Conservation (phyloP, 1,140 invertebrate species). For the Cheumatopsyche charites region DNA sequence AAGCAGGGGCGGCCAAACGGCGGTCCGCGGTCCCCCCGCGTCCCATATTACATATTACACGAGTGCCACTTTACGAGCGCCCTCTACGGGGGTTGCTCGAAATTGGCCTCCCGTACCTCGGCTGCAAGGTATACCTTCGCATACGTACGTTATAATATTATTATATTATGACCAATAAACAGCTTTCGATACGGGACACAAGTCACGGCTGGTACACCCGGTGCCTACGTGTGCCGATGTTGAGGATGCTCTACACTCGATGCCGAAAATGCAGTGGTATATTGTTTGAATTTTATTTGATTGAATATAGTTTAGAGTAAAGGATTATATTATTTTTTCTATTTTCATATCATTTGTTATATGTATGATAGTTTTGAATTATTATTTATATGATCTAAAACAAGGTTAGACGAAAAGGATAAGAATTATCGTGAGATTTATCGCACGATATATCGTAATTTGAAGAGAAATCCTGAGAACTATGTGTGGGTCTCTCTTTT, state of each 20-base stretch:
- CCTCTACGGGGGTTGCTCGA: not conserved
- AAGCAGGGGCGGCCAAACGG: not conserved
- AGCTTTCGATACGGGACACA: conserved; percentile 42
- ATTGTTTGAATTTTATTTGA: no score
- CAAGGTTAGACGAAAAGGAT: no score
- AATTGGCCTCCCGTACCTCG: not conserved
- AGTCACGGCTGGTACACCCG: conserved; percentile 38
- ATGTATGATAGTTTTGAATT: no score
- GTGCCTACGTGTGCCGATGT: conserved; percentile 27
- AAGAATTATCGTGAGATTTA: no score
- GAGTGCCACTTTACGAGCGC: conserved; percentile 23
- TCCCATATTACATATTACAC: conserved; percentile 20
- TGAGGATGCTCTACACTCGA: conserved; percentile 1
- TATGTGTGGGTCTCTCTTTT: no score
- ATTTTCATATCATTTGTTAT: no score
- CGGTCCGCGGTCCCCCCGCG: not conserved
- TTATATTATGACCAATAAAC: conserved; percentile 44
- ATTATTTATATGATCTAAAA: no score
- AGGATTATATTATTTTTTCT: no score
- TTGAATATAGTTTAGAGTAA: no score
- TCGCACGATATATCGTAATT: no score
- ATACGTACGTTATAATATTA: conserved; percentile 37
- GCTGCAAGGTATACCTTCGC: not conserved
- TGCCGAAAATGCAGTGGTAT: no score
- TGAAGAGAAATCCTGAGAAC: no score